phyloP scores from a whole-genome alignment of 2,113 vertebrate species.

The Pedionomus torquatus region DNA sequence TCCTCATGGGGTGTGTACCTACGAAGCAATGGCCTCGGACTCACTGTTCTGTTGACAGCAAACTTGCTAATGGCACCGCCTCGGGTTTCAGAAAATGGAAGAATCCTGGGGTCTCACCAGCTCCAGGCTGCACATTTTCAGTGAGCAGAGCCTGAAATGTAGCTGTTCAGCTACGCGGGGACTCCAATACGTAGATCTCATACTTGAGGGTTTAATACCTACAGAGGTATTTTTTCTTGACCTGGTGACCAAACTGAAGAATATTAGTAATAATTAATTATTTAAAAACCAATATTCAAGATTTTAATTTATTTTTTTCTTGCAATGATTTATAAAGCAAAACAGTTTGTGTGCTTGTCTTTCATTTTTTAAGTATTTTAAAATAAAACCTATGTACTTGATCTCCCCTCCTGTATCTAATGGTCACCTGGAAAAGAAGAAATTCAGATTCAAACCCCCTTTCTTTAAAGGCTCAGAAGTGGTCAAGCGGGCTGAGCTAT shows the following conservation, averaged over 20 bases:
- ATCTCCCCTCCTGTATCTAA: not conserved
- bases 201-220: not conserved
- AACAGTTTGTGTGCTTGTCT: not conserved
- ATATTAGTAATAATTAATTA: not conserved
- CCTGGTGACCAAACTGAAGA: not conserved
- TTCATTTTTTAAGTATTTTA: not conserved
- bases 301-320: not conserved
- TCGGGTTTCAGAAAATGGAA: not conserved
- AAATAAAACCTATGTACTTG: not conserved
- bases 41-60: not conserved
- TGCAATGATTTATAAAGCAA: not conserved
- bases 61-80: not conserved
- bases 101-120: not conserved
- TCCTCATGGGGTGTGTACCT: not conserved
- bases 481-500: not conserved
- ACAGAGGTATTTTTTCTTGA: not conserved
- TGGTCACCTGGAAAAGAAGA: not conserved
- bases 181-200: not conserved
- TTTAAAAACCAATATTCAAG: not conserved
- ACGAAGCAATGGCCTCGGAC: not conserved
- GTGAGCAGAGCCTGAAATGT: not conserved
- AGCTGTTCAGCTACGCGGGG: fast-evolving
- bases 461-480: not conserved
- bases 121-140: not conserved
- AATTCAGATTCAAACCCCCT: not conserved